Base-by-base conservation (phyloP, 2,888 invertebrate species). In the Escarpia spicata region DNA sequence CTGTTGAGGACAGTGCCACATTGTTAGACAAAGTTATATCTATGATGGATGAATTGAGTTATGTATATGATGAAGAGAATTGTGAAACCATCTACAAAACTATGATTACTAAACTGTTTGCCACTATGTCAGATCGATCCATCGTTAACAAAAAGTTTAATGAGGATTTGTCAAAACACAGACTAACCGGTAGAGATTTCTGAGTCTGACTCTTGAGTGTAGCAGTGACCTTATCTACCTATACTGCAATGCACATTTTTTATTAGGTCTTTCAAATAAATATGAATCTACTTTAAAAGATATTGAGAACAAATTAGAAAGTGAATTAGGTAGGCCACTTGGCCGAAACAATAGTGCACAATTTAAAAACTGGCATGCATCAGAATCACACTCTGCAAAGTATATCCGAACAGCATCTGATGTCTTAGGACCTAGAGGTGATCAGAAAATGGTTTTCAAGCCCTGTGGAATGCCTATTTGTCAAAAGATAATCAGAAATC, bases 21-120 rank as follows among this genome's bases (percentile, higher is more conserved):
- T 43, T 90, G 31, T 19, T 90, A 43, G 90, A 90, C n/a, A 90
- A 90, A 26, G 90, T 90, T 90, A 90, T 90, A 19, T 90, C 43
- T 15, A 90, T 90, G 90, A 15, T 90, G 90, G 90, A 90, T 6
- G 8, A 6, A 37, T 90, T 90, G 90, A 90, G 90, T 90, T 90
- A 37, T 90, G 10, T 37, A 31, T 37, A 90, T 31, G n/a, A 6
- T 6, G 31, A 90, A 90, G 90, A 90, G 90, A 90, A 43, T 12
- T 12, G 26, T 90, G 90, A 43, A 43, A 19, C 3, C 10, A 15
- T 90, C 9, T 90, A 15, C n/a, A 90, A 90, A n/a, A 43, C 37
- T 15, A 43, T 19, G 15, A 43, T 90, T 37, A 15, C 10, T 26
- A 90, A 90, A n/a, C 8, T 90, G 90, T 90, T 90, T 90, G 90